Base-by-base conservation (phyloP, 2,797 vertebrate species). In the Adrianichthys oophorus region DNA sequence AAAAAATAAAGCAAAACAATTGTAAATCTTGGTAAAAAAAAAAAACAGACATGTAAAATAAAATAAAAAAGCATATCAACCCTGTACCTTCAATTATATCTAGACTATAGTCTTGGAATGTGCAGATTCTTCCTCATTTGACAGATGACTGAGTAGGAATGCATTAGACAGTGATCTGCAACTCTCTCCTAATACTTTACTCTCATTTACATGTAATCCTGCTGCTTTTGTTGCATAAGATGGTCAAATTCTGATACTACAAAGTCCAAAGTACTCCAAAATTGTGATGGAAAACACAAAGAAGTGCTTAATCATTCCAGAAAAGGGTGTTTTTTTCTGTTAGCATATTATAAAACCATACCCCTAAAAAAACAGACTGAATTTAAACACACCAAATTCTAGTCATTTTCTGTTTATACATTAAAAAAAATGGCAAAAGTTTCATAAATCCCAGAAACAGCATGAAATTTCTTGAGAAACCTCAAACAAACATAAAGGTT, bases 381-480 rank as follows among this genome's bases (percentile, higher is more conserved):
- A 75, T 77, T 79, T 85, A 87, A 88, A 88, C 78, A 82, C 77
- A 87, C 56, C 69, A 62, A 74, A 76, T 52, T 79, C 57, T 62
- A 6, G 57, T 49, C 65, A 73, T 52, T 54, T 76, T 32, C 29
- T 32, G 8, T 32, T 8, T 32, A 26, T 52, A 74, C 52, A 58
- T 70, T 23, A 63, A 61, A 65, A 67, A 69, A 66, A 59, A 73
- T 71, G 67, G 85, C 70, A 77, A 72, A 70, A 81, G 86, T 81
- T 74, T 80, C 59, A 18, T 68, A 47, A 65, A 82, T 78, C 77
- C 60, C 70, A 83, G 56, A 23, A 55, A 83, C 74, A 65, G 66
- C 59, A 48, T 79, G 62, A 65, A 66, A 74, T 79, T 60, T 64
- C 65, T 74, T 32, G 1, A 62, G 16, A 74, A 85, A 62, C 72